A percentile compares a stretch with the other conserved stretches of the same genome.
These are phyloP conservation scores for Sarcophaga variegata DNA, from an alignment of 2,888 invertebrate species.

Conservation along the genomic window DNA sequence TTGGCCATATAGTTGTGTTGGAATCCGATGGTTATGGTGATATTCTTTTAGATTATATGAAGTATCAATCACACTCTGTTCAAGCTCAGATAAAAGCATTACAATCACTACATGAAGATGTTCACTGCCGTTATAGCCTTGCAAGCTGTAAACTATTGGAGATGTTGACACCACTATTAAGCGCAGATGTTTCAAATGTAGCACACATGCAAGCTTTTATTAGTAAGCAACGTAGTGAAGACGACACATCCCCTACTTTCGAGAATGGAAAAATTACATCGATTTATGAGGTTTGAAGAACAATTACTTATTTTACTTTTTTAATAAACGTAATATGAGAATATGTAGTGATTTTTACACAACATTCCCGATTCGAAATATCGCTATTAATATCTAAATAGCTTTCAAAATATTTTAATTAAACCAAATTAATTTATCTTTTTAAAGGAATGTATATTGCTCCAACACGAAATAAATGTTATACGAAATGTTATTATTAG, in stretches of 20 bases:
- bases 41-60: slow-evolving; percentile 76
- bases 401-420: too few relatives aligned
- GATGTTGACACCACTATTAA: slow-evolving; percentile 89
- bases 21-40: slow-evolving; percentile 84
- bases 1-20: slow-evolving; percentile 92
- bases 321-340: background rate
- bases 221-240: slow-evolving; percentile 86
- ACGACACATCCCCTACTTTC: slow-evolving; percentile 77
- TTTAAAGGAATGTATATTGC: slow-evolving; percentile 90
- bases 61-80: slow-evolving; percentile 76
- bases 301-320: background rate
- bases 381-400: background rate
- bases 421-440: background rate
- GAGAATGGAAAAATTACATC: slow-evolving; percentile 83
- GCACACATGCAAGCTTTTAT: slow-evolving; percentile 93
- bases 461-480: slow-evolving; percentile 94
- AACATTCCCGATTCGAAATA: background rate
- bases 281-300: slow-evolving; percentile 82
- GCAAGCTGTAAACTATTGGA: slow-evolving; percentile 92
- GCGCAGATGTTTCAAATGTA: slow-evolving; percentile 90
- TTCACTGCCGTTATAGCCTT: slow-evolving; percentile 90
- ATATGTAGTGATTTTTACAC: background rate
- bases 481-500: slow-evolving; percentile 89
- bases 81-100: slow-evolving; percentile 85
- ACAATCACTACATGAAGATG: slow-evolving; percentile 89